Evolutionary conservation across 2,888 invertebrate species (phyloP).

Genomic region (Gasteruption jaculator): DNA sequence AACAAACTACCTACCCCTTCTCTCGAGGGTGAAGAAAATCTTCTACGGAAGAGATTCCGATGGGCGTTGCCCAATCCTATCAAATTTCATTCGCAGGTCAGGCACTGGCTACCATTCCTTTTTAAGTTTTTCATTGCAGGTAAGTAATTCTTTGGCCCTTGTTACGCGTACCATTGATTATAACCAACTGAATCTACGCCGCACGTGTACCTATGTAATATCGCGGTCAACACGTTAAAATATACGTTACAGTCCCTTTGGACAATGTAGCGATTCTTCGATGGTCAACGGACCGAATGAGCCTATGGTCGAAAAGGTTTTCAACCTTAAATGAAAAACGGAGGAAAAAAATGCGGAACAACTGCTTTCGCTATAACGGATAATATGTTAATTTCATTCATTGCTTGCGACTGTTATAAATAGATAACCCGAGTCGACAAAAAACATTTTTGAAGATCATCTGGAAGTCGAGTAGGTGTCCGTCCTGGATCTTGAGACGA

Average conservation of each 20-base stretch:
- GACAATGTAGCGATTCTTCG: constrained; percentile 38
- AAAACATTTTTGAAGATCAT: no score
- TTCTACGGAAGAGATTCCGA: not conserved
- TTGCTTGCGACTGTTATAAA: no score
- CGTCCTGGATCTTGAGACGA: no score
- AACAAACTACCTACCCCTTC: no score
- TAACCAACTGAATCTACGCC: constrained; percentile 16
- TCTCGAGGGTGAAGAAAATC: not conserved
- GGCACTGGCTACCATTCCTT: constrained; percentile 26
- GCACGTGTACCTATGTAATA: no score
- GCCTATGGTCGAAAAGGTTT: constrained; percentile 31
- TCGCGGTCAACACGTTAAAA: no score
- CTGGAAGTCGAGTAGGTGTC: no score
- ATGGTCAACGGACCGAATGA: constrained; percentile 26
- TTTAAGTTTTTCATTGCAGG: constrained; percentile 35
- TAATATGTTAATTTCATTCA: constrained; percentile 39
- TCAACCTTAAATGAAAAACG: constrained; percentile 16
- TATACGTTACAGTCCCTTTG: constrained; percentile 25
- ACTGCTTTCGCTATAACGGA: constrained; percentile 38
- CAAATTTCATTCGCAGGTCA: constrained; percentile 43
- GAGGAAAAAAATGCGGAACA: constrained; percentile 23
- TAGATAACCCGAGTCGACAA: no score
- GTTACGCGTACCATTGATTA: constrained; percentile 36
- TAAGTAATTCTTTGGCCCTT: constrained; percentile 36
- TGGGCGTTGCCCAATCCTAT: constrained; percentile 47